phyloP scores from a whole-genome alignment of 2,797 vertebrate genomes.

The Acanthurus tractus region DNA sequence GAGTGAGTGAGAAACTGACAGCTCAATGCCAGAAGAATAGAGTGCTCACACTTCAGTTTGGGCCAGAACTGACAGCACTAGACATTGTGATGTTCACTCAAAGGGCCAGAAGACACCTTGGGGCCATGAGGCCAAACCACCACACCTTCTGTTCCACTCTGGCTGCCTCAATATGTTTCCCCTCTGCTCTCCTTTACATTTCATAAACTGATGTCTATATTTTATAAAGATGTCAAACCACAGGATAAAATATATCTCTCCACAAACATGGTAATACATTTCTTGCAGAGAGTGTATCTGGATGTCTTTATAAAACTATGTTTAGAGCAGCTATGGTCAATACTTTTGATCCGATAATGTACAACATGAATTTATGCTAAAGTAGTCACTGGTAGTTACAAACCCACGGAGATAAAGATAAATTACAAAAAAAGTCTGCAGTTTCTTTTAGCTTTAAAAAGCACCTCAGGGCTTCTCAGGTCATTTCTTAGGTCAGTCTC shows the following conservation, averaged over 20 bases:
- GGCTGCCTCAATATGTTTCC: conserved; percentile 19
- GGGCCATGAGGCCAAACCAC: conserved; percentile 64
- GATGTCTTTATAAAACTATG: background rate
- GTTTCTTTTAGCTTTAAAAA: too few species aligned
- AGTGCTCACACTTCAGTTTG: conserved; percentile 70
- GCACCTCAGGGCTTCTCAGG: too few species aligned
- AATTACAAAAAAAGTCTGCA: too few species aligned
- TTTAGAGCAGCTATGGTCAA: background rate
- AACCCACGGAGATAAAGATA: too few species aligned
- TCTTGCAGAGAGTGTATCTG: background rate
- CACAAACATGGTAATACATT: background rate
- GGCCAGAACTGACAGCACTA: conserved; percentile 82
- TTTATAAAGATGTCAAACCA: background rate
- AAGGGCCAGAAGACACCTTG: conserved; percentile 73
- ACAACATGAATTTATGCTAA: background rate
- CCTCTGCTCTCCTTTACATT: background rate
- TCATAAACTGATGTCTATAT: background rate
- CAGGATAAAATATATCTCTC: background rate
- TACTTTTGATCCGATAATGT: background rate
- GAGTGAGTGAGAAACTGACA: conserved; percentile 76
- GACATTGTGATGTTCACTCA: conserved; percentile 80
- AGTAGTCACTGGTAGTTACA: rapidly evolving
- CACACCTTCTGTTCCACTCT: conserved; percentile 47
- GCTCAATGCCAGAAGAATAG: conserved; percentile 78
- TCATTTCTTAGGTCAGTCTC: too few species aligned